phyloP scores from a whole-genome alignment of 92 coral and sea anemone species.

The Zoanthus gigantus region DNA sequence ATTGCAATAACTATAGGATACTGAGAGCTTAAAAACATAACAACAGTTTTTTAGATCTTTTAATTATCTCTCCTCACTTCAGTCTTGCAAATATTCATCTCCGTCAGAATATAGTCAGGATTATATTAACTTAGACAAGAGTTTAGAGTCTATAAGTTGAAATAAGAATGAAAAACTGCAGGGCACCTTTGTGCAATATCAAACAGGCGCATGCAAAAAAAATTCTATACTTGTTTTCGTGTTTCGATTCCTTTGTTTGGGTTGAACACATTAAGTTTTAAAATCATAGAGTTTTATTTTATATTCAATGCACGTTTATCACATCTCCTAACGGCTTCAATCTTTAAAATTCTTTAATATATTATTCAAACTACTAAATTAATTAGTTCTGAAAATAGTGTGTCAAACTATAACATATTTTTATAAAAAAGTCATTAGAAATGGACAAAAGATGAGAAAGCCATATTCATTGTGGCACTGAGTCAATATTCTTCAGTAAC shows the following conservation, averaged over 20 bases:
- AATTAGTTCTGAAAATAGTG: neutral
- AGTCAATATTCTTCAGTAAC: neutral
- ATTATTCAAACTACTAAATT: neutral
- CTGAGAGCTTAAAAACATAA: too few relatives aligned
- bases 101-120: neutral
- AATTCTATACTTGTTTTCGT: neutral
- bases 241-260: constrained; percentile 7
- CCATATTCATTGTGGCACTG: too few relatives aligned
- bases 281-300: neutral
- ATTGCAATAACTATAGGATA: too few relatives aligned
- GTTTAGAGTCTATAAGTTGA: neutral
- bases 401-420: neutral
- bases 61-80: too few relatives aligned
- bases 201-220: neutral
- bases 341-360: neutral
- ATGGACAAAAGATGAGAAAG: too few relatives aligned
- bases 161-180: neutral
- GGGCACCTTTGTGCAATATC: neutral
- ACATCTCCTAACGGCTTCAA: neutral
- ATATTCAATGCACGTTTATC: neutral
- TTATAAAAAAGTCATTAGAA: too few relatives aligned
- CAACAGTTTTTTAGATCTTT: too few relatives aligned
- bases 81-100: neutral
- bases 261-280: neutral
- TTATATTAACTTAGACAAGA: too few relatives aligned